Percentiles rank a stretch among this genome's conserved stretches.
Conservation (phyloP, 2,888 invertebrate genomes). For the Conus canariensis region DNA sequence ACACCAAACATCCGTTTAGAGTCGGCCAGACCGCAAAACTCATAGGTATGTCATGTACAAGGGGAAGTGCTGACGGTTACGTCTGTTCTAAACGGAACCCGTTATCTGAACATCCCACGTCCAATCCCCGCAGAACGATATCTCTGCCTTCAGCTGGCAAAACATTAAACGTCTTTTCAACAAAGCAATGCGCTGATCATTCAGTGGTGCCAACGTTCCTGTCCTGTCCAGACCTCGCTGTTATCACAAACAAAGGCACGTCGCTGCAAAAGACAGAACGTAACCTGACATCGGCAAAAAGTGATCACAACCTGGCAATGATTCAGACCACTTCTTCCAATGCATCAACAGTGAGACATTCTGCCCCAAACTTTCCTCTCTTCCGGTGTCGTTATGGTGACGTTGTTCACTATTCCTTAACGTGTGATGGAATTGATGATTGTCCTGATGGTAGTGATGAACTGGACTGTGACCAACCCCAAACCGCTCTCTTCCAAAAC, state of each 20-base stretch:
- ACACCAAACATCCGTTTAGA: no score
- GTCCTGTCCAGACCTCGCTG: background rate
- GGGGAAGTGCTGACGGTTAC: background rate
- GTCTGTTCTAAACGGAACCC: constrained; percentile 23
- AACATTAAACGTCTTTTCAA: background rate
- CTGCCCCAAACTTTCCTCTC: background rate
- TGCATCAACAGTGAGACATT: background rate
- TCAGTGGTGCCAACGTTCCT: constrained; percentile 27
- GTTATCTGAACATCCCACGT: background rate
- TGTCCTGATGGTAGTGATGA: constrained; percentile 35
- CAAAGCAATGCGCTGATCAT: constrained; percentile 24
- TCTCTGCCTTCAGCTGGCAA: background rate
- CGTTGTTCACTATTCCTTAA: constrained; percentile 6
- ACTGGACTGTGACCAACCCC: background rate
- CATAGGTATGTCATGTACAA: background rate
- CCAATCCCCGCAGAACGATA: background rate
- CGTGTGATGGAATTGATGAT: background rate
- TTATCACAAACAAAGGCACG: no score
- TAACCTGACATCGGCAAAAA: background rate
- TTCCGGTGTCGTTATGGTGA: constrained; percentile 3
- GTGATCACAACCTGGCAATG: background rate
- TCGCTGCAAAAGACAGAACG: background rate
- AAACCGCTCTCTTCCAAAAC: background rate
- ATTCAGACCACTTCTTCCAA: background rate
- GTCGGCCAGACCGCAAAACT: background rate